These are phyloP conservation scores for Lycaon pictus DNA, from an alignment of 2,113 vertebrate genomes.

Conservation along the genomic window DNA sequence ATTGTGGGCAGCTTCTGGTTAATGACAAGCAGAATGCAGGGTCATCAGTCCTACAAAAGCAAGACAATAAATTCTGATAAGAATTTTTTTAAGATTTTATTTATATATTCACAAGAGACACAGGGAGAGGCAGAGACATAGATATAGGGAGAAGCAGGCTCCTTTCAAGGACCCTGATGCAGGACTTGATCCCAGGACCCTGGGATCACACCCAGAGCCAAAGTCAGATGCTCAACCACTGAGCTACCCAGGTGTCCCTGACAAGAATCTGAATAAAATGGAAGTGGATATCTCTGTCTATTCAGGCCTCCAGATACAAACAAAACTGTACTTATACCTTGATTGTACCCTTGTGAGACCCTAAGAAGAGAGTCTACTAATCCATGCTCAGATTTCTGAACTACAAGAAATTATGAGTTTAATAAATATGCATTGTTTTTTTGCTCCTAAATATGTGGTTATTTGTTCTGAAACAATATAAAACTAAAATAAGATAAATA, in stretches of 20 bases:
- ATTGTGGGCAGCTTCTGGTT: not conserved
- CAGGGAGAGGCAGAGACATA: too few species aligned
- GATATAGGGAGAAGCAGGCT: too few species aligned
- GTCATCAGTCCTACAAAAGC: not conserved
- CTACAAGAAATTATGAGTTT: not conserved
- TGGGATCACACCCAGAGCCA: too few species aligned
- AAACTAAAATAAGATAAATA: not conserved
- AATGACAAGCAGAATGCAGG: not conserved
- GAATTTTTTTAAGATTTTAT: too few species aligned
- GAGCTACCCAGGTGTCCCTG: too few species aligned
- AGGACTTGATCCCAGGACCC: too few species aligned
- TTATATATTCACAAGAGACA: too few species aligned
- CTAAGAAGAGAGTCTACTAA: not conserved
- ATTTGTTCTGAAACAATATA: not conserved
- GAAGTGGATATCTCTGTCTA: not conserved
- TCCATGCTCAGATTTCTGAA: not conserved
- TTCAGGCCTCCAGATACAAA: not conserved
- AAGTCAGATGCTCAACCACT: too few species aligned
- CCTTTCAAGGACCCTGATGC: too few species aligned
- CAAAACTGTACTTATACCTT: not conserved
- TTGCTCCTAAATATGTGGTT: not conserved
- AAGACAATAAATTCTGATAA: not conserved
- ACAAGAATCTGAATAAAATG: not conserved
- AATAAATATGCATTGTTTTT: not conserved
- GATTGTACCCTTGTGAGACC: too few species aligned